Conservation (phyloP, 2,888 invertebrate species). For the Coenonympha arcania region DNA sequence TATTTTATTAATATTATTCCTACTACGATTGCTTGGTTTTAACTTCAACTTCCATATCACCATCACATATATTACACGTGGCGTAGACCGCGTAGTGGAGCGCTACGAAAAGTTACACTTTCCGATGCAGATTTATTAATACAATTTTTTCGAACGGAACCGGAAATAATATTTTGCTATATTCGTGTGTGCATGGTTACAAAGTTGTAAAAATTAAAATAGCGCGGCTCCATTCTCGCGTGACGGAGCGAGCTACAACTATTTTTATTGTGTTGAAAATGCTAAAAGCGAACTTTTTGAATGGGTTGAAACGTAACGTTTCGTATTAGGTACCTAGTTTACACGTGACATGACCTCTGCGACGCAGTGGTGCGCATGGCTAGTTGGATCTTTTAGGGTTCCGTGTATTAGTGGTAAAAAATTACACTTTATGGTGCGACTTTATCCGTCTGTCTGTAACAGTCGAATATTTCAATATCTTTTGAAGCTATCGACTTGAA, state of each 20-base stretch:
- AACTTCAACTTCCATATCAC: no score
- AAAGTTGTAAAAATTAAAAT: slow-evolving; percentile 1
- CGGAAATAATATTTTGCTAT: not conserved
- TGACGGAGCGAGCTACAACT: slow-evolving; percentile 4
- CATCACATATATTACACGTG: no score
- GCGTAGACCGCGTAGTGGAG: no score
- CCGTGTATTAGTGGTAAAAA: no score
- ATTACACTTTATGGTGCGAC: no score
- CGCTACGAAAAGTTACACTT: no score
- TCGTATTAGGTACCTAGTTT: not conserved
- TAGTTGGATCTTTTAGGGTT: not conserved
- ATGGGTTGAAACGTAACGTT: not conserved
- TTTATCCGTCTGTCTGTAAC: no score
- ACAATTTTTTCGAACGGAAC: not conserved
- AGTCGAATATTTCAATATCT: no score
- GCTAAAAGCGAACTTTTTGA: slow-evolving; percentile 1
- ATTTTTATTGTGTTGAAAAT: slow-evolving; percentile 4
- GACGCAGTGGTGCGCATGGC: not conserved
- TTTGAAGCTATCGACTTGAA: no score
- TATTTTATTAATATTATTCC: no score
- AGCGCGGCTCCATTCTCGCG: not conserved
- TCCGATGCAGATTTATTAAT: no score
- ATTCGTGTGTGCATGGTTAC: not conserved
- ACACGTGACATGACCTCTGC: not conserved
- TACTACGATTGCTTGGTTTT: no score